phyloP scores from a whole-genome alignment of 2,113 vertebrate genomes.

The Mus pahari region DNA sequence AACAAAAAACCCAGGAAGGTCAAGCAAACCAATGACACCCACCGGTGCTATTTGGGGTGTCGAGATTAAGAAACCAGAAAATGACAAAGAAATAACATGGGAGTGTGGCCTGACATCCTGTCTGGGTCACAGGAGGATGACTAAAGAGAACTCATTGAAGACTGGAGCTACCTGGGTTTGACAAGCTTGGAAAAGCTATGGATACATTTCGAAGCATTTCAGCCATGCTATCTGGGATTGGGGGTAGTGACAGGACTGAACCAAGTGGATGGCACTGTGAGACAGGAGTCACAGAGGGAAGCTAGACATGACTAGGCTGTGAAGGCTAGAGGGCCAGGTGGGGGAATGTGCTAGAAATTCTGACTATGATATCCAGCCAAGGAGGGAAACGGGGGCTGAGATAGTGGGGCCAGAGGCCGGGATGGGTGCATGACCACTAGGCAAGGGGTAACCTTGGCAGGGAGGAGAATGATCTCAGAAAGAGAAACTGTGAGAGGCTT shows the following conservation, averaged over 20 bases:
- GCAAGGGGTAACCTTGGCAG: background rate
- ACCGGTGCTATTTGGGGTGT: background rate
- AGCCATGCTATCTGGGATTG: background rate
- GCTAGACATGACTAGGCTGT: rapidly evolving
- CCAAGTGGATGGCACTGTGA: background rate
- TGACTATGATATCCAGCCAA: rapidly evolving
- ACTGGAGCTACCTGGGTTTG: background rate
- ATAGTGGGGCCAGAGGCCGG: background rate
- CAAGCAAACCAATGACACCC: background rate
- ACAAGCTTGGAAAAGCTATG: rapidly evolving
- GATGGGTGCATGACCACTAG: background rate
- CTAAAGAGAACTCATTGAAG: background rate
- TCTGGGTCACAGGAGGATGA: background rate
- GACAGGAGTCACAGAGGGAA: background rate
- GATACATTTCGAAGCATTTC: background rate
- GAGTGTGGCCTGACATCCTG: background rate
- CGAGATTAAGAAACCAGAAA: background rate
- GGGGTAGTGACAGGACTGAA: background rate
- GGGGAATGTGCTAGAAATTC: background rate
- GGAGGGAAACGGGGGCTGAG: background rate
- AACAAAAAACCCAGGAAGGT: background rate
- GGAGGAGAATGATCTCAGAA: background rate
- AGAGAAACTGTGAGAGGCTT: background rate
- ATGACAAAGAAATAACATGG: background rate
- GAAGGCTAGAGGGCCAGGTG: background rate